phyloP scores from a whole-genome alignment of 1,140 invertebrate genomes.

The Trypoxylus dichotomus region DNA sequence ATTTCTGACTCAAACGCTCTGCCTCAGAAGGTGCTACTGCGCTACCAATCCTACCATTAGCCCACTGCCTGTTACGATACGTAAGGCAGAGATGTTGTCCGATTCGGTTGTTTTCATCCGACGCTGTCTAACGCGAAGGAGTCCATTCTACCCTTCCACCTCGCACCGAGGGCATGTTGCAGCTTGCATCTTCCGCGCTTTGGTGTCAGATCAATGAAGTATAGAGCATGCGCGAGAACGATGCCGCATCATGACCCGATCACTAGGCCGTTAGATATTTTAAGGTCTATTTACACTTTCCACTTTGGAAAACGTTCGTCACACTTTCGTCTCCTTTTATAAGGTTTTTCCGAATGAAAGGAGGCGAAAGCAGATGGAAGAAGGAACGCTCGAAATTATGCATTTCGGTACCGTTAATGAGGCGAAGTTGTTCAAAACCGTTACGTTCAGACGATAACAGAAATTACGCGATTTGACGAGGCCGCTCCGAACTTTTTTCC shows the following conservation, averaged over 20 bases:
- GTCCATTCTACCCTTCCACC: background rate
- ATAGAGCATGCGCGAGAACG: background rate
- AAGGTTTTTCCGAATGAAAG: too few relatives aligned
- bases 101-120: slow-evolving; percentile 9
- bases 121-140: background rate
- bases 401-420: too few relatives aligned
- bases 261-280: slow-evolving; percentile 14
- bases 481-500: too few relatives aligned
- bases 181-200: slow-evolving; percentile 30
- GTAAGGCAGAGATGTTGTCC: slow-evolving; percentile 37
- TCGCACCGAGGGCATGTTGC: slow-evolving; percentile 29
- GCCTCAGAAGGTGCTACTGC: slow-evolving; percentile 45
- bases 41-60: slow-evolving; percentile 47
- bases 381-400: too few relatives aligned
- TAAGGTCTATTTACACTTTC: background rate
- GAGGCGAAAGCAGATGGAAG: too few relatives aligned
- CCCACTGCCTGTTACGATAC: slow-evolving; percentile 39
- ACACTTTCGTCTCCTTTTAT: background rate
- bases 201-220: slow-evolving; percentile 43
- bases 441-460: too few relatives aligned
- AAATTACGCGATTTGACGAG: too few relatives aligned
- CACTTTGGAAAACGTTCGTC: background rate
- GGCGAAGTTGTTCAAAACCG: too few relatives aligned
- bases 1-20: slow-evolving; percentile 41
- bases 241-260: slow-evolving; percentile 40